Percentiles rank a stretch among this genome's conserved stretches.
phyloP scores from a whole-genome alignment of 2,888 invertebrate genomes.

The Yponomeuta sedellus region DNA sequence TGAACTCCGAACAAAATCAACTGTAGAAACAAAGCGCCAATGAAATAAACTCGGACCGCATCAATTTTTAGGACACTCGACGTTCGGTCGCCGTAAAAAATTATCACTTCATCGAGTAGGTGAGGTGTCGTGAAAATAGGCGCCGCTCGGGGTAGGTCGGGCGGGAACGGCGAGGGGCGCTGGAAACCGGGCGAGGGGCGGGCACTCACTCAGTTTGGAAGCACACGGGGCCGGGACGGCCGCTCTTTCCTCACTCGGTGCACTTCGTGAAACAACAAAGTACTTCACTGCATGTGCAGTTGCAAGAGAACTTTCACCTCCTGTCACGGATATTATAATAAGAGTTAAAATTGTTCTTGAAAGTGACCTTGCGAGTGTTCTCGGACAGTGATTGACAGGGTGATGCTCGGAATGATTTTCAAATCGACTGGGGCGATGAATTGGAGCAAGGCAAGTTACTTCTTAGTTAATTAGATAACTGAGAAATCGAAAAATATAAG shows the following conservation, averaged over 20 bases:
- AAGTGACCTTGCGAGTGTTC: no score
- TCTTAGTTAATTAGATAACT: no score
- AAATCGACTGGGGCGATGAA: slow-evolving; percentile 46
- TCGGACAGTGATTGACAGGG: slow-evolving; percentile 6
- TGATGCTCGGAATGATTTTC: slow-evolving; percentile 51
- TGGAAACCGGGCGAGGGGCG: slow-evolving; percentile 41
- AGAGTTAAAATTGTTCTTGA: no score
- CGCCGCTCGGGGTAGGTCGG: slow-evolving; percentile 36
- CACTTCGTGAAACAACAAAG: slow-evolving; percentile 13
- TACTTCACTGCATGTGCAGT: not conserved
- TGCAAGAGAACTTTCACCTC: not conserved
- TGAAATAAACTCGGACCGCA: slow-evolving; percentile 15
- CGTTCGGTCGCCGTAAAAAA: slow-evolving; percentile 68
- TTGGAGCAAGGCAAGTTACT: slow-evolving; percentile 50
- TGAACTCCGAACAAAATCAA: not conserved
- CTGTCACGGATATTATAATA: not conserved
- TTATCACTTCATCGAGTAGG: slow-evolving; percentile 73
- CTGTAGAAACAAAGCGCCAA: slow-evolving; percentile 9
- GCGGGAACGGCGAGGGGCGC: slow-evolving; percentile 40
- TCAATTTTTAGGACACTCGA: slow-evolving; percentile 34
- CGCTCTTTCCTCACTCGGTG: not conserved
- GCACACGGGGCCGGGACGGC: not conserved
- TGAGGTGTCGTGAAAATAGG: slow-evolving; percentile 61
- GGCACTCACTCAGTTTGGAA: slow-evolving; percentile 44
- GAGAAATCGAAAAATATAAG: no score